A percentile compares a stretch with the other conserved stretches of the same genome.
Evolutionary conservation across 2,888 invertebrate species (phyloP).

Genomic region (Lathronympha strigana): DNA sequence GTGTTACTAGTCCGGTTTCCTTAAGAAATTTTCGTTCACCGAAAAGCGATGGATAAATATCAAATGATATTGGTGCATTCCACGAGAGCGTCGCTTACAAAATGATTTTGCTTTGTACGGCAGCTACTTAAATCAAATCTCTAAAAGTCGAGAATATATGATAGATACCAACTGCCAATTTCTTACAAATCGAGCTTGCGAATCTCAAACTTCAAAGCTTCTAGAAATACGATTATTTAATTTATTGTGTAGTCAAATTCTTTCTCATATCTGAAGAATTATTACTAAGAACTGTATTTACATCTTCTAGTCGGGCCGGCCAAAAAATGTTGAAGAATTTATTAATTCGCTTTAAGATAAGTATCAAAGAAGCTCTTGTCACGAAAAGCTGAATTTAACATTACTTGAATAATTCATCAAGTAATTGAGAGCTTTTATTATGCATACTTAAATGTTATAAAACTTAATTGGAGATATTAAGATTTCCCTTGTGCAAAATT

Average conservation of each 20-base stretch:
- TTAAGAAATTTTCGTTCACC: too few species aligned
- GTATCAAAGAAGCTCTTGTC: slow-evolving; percentile 1
- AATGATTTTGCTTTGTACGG: too few species aligned
- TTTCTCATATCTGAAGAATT: slow-evolving; percentile 2
- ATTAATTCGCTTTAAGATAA: slow-evolving; percentile 9
- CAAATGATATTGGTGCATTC: too few species aligned
- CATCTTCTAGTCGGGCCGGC: neutral
- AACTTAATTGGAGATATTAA: neutral
- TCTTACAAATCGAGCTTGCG: too few species aligned
- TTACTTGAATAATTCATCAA: slow-evolving; percentile 9
- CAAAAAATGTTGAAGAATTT: slow-evolving; percentile 2
- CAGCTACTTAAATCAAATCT: too few species aligned
- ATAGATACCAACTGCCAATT: too few species aligned
- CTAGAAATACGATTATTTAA: slow-evolving; percentile 8
- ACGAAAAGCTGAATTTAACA: slow-evolving; percentile 5
- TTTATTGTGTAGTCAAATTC: slow-evolving; percentile 2
- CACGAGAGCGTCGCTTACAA: too few species aligned
- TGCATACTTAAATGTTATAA: neutral
- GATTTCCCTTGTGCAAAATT: too few species aligned
- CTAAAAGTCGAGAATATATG: too few species aligned
- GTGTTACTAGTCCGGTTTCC: too few species aligned
- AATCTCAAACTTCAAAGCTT: slow-evolving; percentile 2
- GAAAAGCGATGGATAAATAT: too few species aligned
- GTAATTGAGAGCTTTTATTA: neutral
- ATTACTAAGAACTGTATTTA: neutral